Percentiles rank a stretch among this genome's conserved stretches.
Evolutionary conservation across 2,888 invertebrate genomes (phyloP).

Genomic region (Crossocerus cetratus): DNA sequence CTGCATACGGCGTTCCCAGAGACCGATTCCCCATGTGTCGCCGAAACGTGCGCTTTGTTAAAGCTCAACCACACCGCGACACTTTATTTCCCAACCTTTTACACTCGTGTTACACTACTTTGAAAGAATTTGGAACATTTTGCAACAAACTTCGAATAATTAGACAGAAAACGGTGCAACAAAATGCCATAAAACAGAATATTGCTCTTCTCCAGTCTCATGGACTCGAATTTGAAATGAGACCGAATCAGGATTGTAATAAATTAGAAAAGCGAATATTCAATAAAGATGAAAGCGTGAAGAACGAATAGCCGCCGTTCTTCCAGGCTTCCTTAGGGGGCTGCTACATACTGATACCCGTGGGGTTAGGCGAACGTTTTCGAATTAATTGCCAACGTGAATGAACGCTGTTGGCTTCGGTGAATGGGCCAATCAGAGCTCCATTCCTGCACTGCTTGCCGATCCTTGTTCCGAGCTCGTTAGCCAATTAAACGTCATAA

Average conservation of each 20-base stretch:
- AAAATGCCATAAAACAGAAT: too few relatives aligned
- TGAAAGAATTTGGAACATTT: too few relatives aligned
- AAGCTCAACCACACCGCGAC: too few relatives aligned
- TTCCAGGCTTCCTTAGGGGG: slow-evolving; percentile 1
- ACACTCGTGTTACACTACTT: too few relatives aligned
- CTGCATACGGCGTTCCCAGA: slow-evolving; percentile 59
- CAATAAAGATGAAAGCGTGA: too few relatives aligned
- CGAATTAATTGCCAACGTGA: slow-evolving; percentile 56
- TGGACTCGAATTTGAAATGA: too few relatives aligned
- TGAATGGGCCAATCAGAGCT: slow-evolving; percentile 57
- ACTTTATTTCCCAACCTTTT: too few relatives aligned
- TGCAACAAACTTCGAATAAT: too few relatives aligned
- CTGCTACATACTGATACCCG: not conserved
- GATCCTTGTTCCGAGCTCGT: slow-evolving; percentile 60
- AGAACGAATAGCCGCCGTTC: not conserved
- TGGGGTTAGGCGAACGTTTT: slow-evolving; percentile 29
- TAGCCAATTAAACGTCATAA: slow-evolving; percentile 71
- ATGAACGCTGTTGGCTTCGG: slow-evolving; percentile 37
- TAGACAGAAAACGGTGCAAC: too few relatives aligned
- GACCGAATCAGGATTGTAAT: too few relatives aligned
- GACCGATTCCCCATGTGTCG: slow-evolving; percentile 55
- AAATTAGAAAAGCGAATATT: too few relatives aligned
- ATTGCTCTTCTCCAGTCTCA: too few relatives aligned
- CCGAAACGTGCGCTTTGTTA: not conserved
- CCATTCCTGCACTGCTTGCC: slow-evolving; percentile 55